Conservation (phyloP, 2,888 invertebrate genomes). For the Chironomus tentans region DNA sequence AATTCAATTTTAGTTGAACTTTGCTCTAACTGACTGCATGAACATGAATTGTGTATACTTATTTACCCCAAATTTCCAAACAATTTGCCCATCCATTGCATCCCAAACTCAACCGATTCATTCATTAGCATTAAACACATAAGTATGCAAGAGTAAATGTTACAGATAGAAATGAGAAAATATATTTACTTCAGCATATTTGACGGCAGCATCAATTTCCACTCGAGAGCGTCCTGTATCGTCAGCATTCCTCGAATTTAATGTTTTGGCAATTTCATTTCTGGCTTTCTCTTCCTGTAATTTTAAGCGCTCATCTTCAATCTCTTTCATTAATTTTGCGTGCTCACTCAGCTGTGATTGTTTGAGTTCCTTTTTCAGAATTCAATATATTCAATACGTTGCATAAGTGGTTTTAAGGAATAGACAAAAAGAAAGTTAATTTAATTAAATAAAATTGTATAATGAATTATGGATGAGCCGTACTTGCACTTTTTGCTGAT, state of each 20-base stretch:
- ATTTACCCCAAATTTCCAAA: too few species aligned
- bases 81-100: too few species aligned
- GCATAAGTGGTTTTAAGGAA: not conserved
- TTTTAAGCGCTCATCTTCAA: constrained; percentile 38
- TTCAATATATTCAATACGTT: not conserved
- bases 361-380: constrained; percentile 33
- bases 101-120: too few species aligned
- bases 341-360: constrained; percentile 36
- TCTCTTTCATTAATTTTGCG: constrained; percentile 33
- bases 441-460: constrained; percentile 28
- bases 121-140: too few species aligned
- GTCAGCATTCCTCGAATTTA: constrained; percentile 29
- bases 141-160: not conserved
- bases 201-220: constrained; percentile 38
- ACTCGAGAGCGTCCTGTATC: constrained; percentile 31
- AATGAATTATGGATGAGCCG: not conserved
- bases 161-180: not conserved
- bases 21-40: too few species aligned
- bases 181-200: constrained; percentile 35
- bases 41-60: too few species aligned
- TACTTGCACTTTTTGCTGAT: constrained; percentile 36
- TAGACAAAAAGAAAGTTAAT: not conserved
- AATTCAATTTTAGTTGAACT: too few species aligned
- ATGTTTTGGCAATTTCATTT: constrained; percentile 35
- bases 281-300: constrained; percentile 36